A percentile compares a stretch with the other conserved stretches of the same genome.
These are phyloP conservation scores for Cryptops parisi DNA, from an alignment of 2,888 invertebrate species.

Conservation along the genomic window DNA sequence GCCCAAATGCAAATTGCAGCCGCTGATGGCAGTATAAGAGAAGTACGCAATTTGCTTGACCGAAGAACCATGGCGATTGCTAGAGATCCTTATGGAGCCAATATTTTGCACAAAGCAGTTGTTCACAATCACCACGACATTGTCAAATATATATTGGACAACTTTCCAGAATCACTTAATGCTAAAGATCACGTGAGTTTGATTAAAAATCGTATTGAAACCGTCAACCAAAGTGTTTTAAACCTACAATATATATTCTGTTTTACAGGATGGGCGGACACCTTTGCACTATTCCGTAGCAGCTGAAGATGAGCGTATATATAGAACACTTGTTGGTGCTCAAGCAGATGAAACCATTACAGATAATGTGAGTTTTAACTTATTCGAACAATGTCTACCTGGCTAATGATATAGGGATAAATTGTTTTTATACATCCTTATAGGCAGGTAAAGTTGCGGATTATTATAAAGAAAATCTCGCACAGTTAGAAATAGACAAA, in stretches of 20 bases:
- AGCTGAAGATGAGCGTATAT: constrained; percentile 43
- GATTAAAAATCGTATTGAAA: no score
- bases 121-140: constrained; percentile 31
- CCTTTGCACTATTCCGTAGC: constrained; percentile 51
- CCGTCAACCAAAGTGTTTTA: neutral
- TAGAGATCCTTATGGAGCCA: constrained; percentile 28
- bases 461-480: constrained; percentile 40
- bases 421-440: neutral
- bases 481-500: constrained; percentile 38
- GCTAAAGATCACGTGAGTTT: constrained; percentile 28
- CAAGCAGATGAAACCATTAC: constrained; percentile 47
- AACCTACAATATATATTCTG: neutral
- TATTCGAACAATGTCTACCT: no score
- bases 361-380: constrained; percentile 36
- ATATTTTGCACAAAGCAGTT: constrained; percentile 28
- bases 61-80: constrained; percentile 36
- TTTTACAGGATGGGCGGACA: constrained; percentile 46
- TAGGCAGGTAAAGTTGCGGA: constrained; percentile 39
- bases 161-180: constrained; percentile 31
- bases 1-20: constrained; percentile 27
- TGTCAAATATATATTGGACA: constrained; percentile 30
- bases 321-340: constrained; percentile 43
- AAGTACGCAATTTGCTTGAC: constrained; percentile 33
- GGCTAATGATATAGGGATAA: no score
- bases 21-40: constrained; percentile 34